Percentiles rank a stretch among this genome's conserved stretches.
These are phyloP conservation scores for Hedychridium roseum DNA, from an alignment of 2,888 invertebrate species.

Conservation along the genomic window DNA sequence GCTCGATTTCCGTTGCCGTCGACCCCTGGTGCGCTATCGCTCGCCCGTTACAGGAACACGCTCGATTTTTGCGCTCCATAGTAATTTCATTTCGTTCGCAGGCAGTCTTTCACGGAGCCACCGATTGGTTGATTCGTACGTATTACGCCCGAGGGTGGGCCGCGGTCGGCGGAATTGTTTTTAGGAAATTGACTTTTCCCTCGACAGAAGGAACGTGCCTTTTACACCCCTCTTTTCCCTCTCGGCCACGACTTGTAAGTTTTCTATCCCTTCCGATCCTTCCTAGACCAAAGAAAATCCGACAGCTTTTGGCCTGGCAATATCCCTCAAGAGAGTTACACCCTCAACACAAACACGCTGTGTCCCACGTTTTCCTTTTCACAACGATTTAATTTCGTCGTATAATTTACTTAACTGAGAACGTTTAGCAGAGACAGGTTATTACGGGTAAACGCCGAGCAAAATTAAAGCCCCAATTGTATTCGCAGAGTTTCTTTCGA, in stretches of 20 bases:
- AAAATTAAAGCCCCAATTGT: background rate
- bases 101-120: constrained; percentile 33
- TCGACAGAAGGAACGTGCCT: constrained; percentile 20
- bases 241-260: background rate
- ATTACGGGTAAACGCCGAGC: background rate
- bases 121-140: constrained; percentile 37
- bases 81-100: constrained; percentile 53
- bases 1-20: constrained; percentile 2
- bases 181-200: constrained; percentile 53
- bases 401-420: too few species aligned
- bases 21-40: constrained; percentile 3
- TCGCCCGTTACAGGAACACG: constrained; percentile 43
- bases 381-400: too few species aligned
- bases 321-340: background rate
- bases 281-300: constrained; percentile 4
- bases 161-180: constrained; percentile 49
- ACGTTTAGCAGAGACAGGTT: too few species aligned
- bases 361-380: too few species aligned
- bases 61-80: constrained; percentile 33
- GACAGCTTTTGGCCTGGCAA: constrained; percentile 9
- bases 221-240: constrained; percentile 3
- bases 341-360: too few species aligned
- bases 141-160: constrained; percentile 42
- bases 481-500: background rate
- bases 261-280: background rate